Conservation (phyloP, 2,888 invertebrate species). For the Drosophila monieri region DNA sequence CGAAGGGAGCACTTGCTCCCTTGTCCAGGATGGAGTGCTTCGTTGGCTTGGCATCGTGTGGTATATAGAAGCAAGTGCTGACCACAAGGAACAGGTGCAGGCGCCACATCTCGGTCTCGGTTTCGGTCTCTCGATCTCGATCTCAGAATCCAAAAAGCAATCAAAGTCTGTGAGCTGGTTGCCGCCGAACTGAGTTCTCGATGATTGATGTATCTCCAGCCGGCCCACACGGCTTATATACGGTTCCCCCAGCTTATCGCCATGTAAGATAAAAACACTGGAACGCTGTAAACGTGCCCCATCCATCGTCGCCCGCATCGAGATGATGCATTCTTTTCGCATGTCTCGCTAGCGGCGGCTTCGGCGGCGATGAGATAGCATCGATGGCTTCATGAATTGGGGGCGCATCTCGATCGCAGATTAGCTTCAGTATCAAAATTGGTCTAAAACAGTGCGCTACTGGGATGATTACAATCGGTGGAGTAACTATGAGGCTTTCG, state of each 20-base stretch:
- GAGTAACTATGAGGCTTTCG: background rate
- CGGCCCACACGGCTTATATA: conserved; percentile 27
- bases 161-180: conserved; percentile 11
- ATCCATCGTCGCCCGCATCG: background rate
- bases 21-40: conserved; percentile 8
- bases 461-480: background rate
- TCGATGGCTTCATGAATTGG: background rate
- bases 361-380: background rate
- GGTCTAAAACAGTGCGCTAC: background rate
- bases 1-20: conserved; percentile 2
- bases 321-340: conserved; percentile 3
- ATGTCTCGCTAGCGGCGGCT: background rate
- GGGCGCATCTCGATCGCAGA: background rate
- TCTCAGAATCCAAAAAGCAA: conserved; percentile 8
- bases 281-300: conserved; percentile 4
- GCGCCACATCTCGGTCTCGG: conserved; percentile 61
- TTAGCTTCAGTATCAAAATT: background rate
- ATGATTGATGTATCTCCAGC: conserved; percentile 38
- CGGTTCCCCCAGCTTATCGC: conserved; percentile 19
- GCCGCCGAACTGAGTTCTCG: background rate
- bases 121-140: conserved; percentile 13
- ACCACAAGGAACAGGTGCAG: conserved; percentile 65
- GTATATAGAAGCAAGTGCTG: conserved; percentile 67
- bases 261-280: conserved; percentile 1
- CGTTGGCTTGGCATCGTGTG: conserved; percentile 61